A percentile compares a stretch with the other conserved stretches of the same genome.
These are phyloP conservation scores for Spea bombifrons DNA, from an alignment of 2,113 vertebrate species.

Conservation along the genomic window DNA sequence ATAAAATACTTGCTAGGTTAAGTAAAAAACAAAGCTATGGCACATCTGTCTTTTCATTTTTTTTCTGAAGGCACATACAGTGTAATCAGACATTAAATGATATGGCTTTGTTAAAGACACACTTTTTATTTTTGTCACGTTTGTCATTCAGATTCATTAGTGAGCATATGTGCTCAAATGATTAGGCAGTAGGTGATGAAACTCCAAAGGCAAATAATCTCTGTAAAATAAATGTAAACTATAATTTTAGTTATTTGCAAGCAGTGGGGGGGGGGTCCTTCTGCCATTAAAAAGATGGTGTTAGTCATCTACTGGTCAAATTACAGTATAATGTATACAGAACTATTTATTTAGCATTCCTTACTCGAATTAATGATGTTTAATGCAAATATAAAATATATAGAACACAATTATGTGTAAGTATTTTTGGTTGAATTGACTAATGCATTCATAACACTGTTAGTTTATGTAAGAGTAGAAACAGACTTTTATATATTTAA, in stretches of 20 bases:
- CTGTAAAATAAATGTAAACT: constrained; percentile 50
- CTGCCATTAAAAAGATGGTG: constrained; percentile 42
- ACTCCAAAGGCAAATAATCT: constrained; percentile 49
- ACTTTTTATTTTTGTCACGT: constrained; percentile 32
- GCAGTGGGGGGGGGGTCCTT: constrained; percentile 46
- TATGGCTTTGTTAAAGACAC: constrained; percentile 48
- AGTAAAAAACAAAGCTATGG: constrained; percentile 63
- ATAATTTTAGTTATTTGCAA: constrained; percentile 47
- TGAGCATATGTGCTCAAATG: constrained; percentile 54
- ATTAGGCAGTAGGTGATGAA: constrained; percentile 43
- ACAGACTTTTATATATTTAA: too few relatives aligned
- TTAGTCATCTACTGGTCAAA: too few relatives aligned
- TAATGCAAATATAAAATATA: too few relatives aligned
- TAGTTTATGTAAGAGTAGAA: too few relatives aligned
- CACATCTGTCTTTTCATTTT: constrained; percentile 67
- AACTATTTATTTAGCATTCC: too few relatives aligned
- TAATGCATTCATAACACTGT: too few relatives aligned
- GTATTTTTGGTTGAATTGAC: too few relatives aligned
- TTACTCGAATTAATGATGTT: too few relatives aligned
- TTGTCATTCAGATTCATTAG: constrained; percentile 55
- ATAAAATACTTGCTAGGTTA: constrained; percentile 70
- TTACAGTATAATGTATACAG: too few relatives aligned
- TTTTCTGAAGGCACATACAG: constrained; percentile 59
- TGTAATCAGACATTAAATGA: constrained; percentile 59
- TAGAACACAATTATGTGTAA: too few relatives aligned